Base-by-base conservation (phyloP, 1,140 invertebrate genomes). In the Oncopeltus fasciatus region DNA sequence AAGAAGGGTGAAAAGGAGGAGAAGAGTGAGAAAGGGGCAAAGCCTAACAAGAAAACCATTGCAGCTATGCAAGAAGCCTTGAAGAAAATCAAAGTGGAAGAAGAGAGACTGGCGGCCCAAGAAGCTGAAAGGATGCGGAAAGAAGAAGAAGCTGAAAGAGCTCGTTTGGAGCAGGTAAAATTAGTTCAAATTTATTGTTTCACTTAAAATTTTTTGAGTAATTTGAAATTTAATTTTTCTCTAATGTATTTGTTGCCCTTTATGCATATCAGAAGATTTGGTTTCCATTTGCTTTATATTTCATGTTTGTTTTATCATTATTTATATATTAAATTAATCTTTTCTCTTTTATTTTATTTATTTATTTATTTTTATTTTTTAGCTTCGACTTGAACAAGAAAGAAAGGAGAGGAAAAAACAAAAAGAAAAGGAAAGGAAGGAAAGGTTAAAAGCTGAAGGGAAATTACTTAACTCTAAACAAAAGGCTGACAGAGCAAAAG, bases 361-460 rank as follows among this genome's bases (percentile, higher is more conserved):
- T 38, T 38, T 14, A 14, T 38, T 38, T 38, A 8, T 8, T 38
- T 38, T 38, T 38, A 8, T 14, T 38, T 5, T 38, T 38, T 26
- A 87, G 63, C 71, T 89, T 38, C 80, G 83, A 64, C 73, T 90
- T 64, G 90, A 94, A 72, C 83, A 90, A 72, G 93, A 92, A 74
- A 80, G 81, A 59, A 95, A 93, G 72, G 87, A 94, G 68, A 84
- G 81, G 65, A 93, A 93, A 71, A 98, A 97, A 71, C 82, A 90
- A 68, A 95, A 94, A 70, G 92, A 97, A 77, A 96, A 96, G 68
- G 93, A 96, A 70, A 82, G 87, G 62, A 92, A 90, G 74, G 91
- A 95, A 72, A 80, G 90, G 70, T 74, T 95, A 38, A 97, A 96
- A 73, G 89, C 88, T 24, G 93, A 98, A 78, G 95, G 95, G 1